These are phyloP conservation scores for Rhopalosiphum maidis DNA, from an alignment of 1,140 invertebrate species.

Conservation along the genomic window DNA sequence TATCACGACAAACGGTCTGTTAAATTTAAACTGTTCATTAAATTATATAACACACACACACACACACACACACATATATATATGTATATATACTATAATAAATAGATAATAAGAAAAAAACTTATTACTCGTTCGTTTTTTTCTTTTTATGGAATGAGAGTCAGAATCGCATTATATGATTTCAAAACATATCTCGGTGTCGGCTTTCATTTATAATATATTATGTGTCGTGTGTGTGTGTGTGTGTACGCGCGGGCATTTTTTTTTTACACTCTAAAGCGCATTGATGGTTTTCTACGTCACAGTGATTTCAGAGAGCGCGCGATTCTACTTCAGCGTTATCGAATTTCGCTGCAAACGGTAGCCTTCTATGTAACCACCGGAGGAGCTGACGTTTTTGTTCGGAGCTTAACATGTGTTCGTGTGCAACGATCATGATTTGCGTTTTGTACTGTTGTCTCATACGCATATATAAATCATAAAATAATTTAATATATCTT, in stretches of 20 bases:
- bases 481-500: background rate
- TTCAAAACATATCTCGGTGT: background rate
- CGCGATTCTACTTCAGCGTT: slow-evolving; percentile 10
- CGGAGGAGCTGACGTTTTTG: background rate
- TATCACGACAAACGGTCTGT: background rate
- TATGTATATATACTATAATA: background rate
- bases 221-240: background rate
- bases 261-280: slow-evolving; percentile 1
- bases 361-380: background rate
- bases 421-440: background rate
- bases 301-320: background rate
- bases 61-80: background rate
- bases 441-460: background rate
- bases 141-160: background rate
- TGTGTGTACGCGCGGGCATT: background rate
- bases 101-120: background rate
- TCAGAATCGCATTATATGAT: background rate
- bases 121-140: background rate
- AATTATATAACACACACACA: background rate
- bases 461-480: background rate
- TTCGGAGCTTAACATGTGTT: background rate
- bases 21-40: slow-evolving; percentile 19
- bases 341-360: slow-evolving; percentile 34
- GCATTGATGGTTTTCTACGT: background rate
- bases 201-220: background rate